Base-by-base conservation (phyloP, 2,888 invertebrate species). In the Lithodes maja region DNA sequence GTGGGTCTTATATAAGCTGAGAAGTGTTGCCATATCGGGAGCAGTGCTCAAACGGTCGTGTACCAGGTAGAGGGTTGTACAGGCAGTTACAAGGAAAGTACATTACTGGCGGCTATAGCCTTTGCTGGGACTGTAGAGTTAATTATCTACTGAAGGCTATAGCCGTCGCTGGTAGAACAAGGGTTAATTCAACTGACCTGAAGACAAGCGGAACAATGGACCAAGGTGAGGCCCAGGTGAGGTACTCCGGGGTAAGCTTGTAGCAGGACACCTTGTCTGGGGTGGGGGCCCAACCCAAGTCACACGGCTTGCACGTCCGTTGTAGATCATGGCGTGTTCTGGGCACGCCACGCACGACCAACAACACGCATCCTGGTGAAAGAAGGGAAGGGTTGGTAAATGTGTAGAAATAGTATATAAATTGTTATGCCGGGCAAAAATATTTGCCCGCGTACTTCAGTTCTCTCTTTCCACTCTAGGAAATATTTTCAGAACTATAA, bases 281-380 rank as follows among this genome's bases (percentile, higher is more conserved):
- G 92, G 94, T 94, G 0, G 95, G 95, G 1, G 94, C 94, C 92
- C 94, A 95, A 3, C 95, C 95, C 15, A 95, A 94, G 49, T 93
- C 93, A 92, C 96, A 96, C 5, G 94, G 93, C 68, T 93, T 93
- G 93, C 96, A 96, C 1, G 95, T 95, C 95, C 95, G 93, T 96
- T 95, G 93, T 94, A 94, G 92, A 95, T 95, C 52, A 96, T 95
- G 91, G 95, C 95, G 91, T 95, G 95, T 85, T 95, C 95, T 61
- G 95, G 94, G 93, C 96, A 96, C 2, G 95, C 94, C 54, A 96
- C 95, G 93, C 96, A 96, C 55, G 95, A 95, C 96, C 96, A 96
- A 93, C 96, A 96, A 93, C 96, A 96, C 85, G 95, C 94, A 93
- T 95, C 95, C 95, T 95, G 92, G 1, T 33, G 17, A 71, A 53